Conservation (phyloP, 2,888 invertebrate species). For the Cremastinae sp. region DNA sequence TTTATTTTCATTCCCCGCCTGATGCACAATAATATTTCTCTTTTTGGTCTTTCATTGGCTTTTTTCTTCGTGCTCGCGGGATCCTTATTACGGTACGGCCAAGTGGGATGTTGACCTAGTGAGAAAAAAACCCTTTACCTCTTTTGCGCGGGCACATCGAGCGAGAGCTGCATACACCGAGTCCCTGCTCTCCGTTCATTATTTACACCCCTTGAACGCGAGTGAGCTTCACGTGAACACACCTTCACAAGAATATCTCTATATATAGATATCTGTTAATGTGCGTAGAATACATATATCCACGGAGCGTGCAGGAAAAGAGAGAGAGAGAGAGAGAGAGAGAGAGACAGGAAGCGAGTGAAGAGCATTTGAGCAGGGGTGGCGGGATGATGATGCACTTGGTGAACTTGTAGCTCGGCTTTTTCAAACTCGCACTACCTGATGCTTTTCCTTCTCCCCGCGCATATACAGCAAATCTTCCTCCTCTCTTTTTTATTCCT, state of each 20-base stretch:
- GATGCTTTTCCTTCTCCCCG: constrained; percentile 23
- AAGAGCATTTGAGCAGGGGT: constrained; percentile 53
- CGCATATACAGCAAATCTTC: not conserved
- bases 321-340: constrained; percentile 4
- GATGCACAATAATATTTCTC: not conserved
- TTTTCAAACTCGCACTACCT: constrained; percentile 27
- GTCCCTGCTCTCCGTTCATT: constrained; percentile 77
- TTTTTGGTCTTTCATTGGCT: not conserved
- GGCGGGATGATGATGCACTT: constrained; percentile 62
- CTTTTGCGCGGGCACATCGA: constrained; percentile 51
- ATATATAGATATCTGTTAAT: not conserved
- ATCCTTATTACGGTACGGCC: constrained; percentile 48
- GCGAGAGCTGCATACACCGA: constrained; percentile 66
- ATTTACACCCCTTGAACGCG: constrained; percentile 72
- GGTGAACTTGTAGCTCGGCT: constrained; percentile 56
- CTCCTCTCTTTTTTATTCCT: constrained; percentile 5
- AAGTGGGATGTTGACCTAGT: constrained; percentile 74
- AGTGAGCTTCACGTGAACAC: constrained; percentile 41
- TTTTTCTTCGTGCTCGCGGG: constrained; percentile 19
- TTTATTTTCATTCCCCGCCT: not conserved
- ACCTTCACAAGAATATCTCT: constrained; percentile 13
- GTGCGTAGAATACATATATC: constrained; percentile 24
- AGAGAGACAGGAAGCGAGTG: constrained; percentile 33
- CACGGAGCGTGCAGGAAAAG: constrained; percentile 53
- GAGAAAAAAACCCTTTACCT: constrained; percentile 67